These are phyloP conservation scores for Pentamera pediparva DNA, from an alignment of 53 echinoderm and acorn worm genomes.

Conservation along the genomic window DNA sequence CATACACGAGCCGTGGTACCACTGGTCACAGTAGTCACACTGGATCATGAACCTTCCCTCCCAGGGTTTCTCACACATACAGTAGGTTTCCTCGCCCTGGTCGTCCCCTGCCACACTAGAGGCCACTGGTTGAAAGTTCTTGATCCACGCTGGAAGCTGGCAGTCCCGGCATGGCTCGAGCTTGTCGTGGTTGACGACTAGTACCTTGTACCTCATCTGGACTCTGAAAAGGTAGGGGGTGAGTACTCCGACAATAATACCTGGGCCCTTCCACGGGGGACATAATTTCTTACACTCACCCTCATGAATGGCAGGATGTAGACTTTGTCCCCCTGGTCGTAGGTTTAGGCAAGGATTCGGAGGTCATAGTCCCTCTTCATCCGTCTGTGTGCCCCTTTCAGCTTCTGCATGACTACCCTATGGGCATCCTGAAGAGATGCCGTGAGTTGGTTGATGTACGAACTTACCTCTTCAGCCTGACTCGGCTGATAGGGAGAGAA, in stretches of 20 bases:
- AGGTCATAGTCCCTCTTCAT: conserved; percentile 45
- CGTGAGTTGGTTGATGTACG: conserved; percentile 4
- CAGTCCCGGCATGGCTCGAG: conserved; percentile 38
- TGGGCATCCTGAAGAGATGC: conserved; percentile 18
- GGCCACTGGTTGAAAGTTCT: not conserved
- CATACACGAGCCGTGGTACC: not conserved
- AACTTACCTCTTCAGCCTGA: not conserved
- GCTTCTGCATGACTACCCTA: not conserved
- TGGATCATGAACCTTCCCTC: not conserved
- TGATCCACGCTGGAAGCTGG: conserved; percentile 34
- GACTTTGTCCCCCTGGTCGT: conserved; percentile 33
- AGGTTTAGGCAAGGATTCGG: not conserved
- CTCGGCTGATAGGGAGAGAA: conserved; percentile 1
- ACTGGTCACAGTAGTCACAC: not conserved
- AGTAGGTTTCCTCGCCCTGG: not conserved
- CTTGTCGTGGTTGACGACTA: conserved; percentile 40
- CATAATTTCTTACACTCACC: conserved; percentile 29
- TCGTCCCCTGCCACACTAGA: not conserved
- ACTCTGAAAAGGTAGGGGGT: conserved; percentile 39
- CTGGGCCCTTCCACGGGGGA: conserved; percentile 51
- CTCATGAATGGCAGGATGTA: conserved; percentile 32
- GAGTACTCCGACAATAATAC: not conserved
- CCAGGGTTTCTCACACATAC: not conserved
- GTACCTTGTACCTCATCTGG: conserved; percentile 10
- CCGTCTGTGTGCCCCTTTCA: conserved; percentile 7